These are phyloP conservation scores for Psittacula cyanocephala DNA, from an alignment of 2,113 vertebrate species.

Conservation along the genomic window DNA sequence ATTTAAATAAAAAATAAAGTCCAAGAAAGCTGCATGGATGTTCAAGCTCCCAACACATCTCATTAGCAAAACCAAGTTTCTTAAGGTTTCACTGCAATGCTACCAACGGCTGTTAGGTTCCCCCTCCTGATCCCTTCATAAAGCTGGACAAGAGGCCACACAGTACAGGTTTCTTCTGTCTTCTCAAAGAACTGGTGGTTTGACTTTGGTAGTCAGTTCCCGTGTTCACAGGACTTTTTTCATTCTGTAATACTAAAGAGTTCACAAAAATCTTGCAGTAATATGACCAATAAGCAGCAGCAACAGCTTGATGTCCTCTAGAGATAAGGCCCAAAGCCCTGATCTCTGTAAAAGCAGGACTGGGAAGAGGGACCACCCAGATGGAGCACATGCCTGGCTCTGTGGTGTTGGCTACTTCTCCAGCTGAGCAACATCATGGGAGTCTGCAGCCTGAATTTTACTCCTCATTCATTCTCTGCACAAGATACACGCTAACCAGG, in stretches of 20 bases:
- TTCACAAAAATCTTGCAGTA: background rate
- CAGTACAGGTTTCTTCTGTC: background rate
- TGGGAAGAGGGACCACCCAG: background rate
- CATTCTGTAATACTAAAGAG: background rate
- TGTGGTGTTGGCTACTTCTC: background rate
- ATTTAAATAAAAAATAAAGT: background rate
- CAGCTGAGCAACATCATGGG: background rate
- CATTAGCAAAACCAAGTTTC: background rate
- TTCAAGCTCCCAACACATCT: background rate
- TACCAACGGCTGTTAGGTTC: background rate
- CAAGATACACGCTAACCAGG: background rate
- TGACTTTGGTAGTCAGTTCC: background rate
- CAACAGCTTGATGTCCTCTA: background rate
- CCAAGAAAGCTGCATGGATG: background rate
- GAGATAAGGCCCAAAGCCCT: background rate
- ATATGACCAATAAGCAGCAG: fast-evolving
- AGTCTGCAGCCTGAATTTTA: background rate
- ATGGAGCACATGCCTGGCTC: background rate
- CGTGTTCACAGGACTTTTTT: background rate
- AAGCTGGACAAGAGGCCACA: background rate
- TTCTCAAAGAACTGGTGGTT: background rate
- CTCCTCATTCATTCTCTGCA: background rate
- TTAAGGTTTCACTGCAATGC: background rate
- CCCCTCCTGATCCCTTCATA: background rate
- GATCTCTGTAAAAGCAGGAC: background rate